Base-by-base conservation (phyloP, 2,888 invertebrate genomes). In the Argyresthia goedartella region DNA sequence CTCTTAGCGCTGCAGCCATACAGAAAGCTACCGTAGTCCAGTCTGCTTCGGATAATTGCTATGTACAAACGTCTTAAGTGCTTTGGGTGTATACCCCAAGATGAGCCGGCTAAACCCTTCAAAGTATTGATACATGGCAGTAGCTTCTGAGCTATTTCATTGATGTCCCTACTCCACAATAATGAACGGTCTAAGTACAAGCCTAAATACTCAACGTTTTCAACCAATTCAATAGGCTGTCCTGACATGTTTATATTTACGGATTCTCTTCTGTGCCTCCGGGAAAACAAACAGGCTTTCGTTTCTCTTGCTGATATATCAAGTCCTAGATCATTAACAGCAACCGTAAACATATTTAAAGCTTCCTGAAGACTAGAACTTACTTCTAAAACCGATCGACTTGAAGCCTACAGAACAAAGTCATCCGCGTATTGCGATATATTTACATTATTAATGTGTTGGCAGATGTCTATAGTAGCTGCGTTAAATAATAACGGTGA, bases 11-110 rank as follows among this genome's bases (percentile, higher is more conserved):
- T 10, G 9, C 7, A n/a, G n/a, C 33, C 46, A 50, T 50, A 53
- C 4, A 53, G 25, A 35, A 48, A 51, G 6, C 16, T 25, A 1
- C 47, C 51, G 25, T 51, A 53, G 16, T 53, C 53, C 8, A 53
- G 4, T 35, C 53, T 51, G 13, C 53, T 53, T 34, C 53, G 35
- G 8, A 53, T 51, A 8, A 53, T 10, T 1, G 51, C 15, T 14
- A 53, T 51, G 16, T 53, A 51, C 11, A 51, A 15, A n/a, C 48
- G 14, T 43, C 51, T 33, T 15, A 53, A 13, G 44, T 51, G 51
- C 34, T 10, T 33, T 10, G 48, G 53, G 44, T 53, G 53, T 1
- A 53, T 13, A 1, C 48, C 53, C 51, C 53, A 53, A 3, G 11
- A 8, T 3, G 51, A 53, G 1, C 51, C 51, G 11, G 48, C 43